Evolutionary conservation across 2,797 vertebrate genomes (phyloP), one percentile per base, ranked within the genome.

Genomic region (Bryconaethiops microstoma): DNA sequence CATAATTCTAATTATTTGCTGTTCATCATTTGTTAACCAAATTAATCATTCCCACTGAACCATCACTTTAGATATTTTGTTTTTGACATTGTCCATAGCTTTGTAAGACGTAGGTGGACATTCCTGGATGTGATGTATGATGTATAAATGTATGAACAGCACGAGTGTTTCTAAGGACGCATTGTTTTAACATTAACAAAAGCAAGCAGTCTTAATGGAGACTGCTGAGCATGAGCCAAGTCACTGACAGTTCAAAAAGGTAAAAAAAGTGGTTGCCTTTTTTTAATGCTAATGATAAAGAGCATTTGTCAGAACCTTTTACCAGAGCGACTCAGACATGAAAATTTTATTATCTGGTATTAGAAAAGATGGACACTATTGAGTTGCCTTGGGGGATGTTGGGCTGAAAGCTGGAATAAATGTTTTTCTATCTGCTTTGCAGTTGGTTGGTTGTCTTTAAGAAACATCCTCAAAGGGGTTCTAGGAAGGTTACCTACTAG

Each of bases 271-370:
- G 42, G 21, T 42, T 55, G 80, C 35, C 45, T 79, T 85, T 83
- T 78, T 82, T 78, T 88, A 82, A 90, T 85, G 25, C 64, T 82
- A 84, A 86, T 85, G 63, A 86, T 88, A 89, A 88, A 89, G 86
- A 90, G 80, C 83, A 88, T 73, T 87, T 88, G 89, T 84, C 88
- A 87, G 73, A 89, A 84, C 89, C 89, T 93, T 92, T 94, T 92
- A 92, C 84, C 85, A 86, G 82, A 90, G 85, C 87, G 82, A 86
- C 86, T 84, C 55, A 82, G 84, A 86, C 77, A 91, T 94, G 83
- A 92, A 93, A 90, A n/a, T 91, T 94, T 94, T 62, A 95, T 94
- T 82, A 72, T 0, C 9, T 86, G 89, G 90, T 92, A 91, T 94
- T 93, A 91, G 88, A 59, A 86, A 90, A 92, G 88, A 93, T 88